Evolutionary conservation across 1,140 invertebrate genomes (phyloP).

Genomic region (Drosophila tani): DNA sequence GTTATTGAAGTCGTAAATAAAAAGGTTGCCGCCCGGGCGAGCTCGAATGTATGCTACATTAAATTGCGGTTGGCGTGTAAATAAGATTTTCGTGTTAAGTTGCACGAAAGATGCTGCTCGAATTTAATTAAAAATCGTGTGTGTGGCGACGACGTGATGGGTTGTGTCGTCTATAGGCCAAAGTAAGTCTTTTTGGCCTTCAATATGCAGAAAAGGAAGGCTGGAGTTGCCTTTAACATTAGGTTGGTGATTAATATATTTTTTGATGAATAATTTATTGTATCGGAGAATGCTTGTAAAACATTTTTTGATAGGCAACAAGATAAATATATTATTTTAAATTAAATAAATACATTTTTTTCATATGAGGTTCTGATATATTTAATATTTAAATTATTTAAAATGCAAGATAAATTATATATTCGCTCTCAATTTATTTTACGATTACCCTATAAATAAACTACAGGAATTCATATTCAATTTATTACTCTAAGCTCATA

Average conservation of each 20-base stretch:
- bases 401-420: too few relatives aligned
- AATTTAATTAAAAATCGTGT: constrained; percentile 73
- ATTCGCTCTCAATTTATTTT: too few relatives aligned
- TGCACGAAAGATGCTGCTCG: constrained; percentile 56
- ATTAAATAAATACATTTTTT: too few relatives aligned
- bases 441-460: too few relatives aligned
- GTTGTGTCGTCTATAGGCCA: constrained; percentile 2
- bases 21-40: constrained; percentile 52
- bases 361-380: too few relatives aligned
- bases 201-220: neutral
- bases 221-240: neutral
- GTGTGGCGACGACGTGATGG: constrained; percentile 2
- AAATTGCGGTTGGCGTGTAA: constrained; percentile 74
- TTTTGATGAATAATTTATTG: too few relatives aligned
- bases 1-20: constrained; percentile 83
- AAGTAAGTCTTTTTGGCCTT: neutral
- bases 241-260: neutral
- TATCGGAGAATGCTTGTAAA: too few relatives aligned
- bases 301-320: too few relatives aligned
- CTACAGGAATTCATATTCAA: too few relatives aligned
- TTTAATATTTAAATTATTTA: too few relatives aligned
- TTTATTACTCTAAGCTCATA: neutral
- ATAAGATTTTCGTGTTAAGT: constrained; percentile 77
- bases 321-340: too few relatives aligned
- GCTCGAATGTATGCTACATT: constrained; percentile 72